Conservation (phyloP, 2,113 vertebrate species). For the Numida meleagris region DNA sequence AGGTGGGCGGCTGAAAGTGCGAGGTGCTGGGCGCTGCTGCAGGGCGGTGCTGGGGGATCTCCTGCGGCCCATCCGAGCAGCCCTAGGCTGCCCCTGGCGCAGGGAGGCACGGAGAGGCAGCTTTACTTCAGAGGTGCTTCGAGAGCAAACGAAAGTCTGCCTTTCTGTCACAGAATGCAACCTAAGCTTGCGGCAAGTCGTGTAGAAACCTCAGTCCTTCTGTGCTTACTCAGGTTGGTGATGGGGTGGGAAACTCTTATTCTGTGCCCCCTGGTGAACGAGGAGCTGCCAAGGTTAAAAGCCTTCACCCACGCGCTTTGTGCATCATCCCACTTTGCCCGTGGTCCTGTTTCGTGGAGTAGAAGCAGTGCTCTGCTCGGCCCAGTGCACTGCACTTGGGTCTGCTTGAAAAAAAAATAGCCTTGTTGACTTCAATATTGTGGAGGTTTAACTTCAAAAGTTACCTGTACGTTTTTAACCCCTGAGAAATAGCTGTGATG, state of each 20-base stretch:
- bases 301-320: accelerated
- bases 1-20: neutral
- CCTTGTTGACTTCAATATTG: neutral
- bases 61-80: accelerated
- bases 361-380: neutral
- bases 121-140: neutral
- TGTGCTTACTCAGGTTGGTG: too few species aligned
- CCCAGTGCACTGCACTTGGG: accelerated
- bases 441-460: neutral
- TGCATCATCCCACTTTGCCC: neutral
- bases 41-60: too few species aligned
- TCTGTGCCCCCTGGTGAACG: accelerated
- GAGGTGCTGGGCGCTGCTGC: too few species aligned
- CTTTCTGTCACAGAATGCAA: accelerated
- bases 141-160: accelerated
- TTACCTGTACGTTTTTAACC: neutral
- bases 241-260: neutral
- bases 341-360: neutral
- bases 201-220: accelerated
- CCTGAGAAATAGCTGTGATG: neutral
- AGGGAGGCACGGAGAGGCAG: accelerated
- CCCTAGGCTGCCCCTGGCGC: accelerated
- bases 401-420: neutral
- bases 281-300: too few species aligned
- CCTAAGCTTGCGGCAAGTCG: accelerated